Base-by-base conservation (phyloP, 2,113 vertebrate species). In the Micromys minutus region DNA sequence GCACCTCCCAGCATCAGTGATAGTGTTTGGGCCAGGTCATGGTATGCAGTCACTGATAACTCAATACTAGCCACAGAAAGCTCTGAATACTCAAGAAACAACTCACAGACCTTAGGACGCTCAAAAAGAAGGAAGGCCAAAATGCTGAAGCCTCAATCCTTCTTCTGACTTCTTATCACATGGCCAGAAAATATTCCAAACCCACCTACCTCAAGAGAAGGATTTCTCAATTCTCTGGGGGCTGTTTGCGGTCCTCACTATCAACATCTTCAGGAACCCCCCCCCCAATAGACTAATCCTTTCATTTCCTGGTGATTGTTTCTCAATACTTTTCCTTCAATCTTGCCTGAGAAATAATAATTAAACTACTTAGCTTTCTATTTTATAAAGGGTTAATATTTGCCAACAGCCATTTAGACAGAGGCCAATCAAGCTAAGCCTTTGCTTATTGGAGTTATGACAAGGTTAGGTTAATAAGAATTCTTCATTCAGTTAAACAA, bases 301-400 rank as follows among this genome's bases (percentile, higher is more conserved):
- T 34, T 21, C 47, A n/a, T 61, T 87, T 90, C 81, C 9, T 16
- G 39, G 7, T 93, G 72, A 52, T 71, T 93, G 47, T 81, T 81
- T 71, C 39, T 63, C 13, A 57, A 65, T 34, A 57, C 36, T 77
- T 88, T 85, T 67, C 55, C 72, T 90, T 26, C 17, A 52, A 13
- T 79, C 57, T 84, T 34, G 11, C 31, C 31, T 16, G 72, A 76
- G 16, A 12, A 95, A 7, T 26, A 61, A 42, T 93, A 90, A 90
- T 69, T 80, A 88, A 92, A 93, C 34, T n/a, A 47, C 7, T 72
- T 94, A 59, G 24, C 45, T 86, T 89, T n/a, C 83, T 84, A 76
- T 86, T 90, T 85, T 87, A 52, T 85, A 45, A 34, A 6, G 31
- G 47, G 72, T 75, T 95, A 86, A 39, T 83, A 76, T 92, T 86